A percentile compares a stretch with the other conserved stretches of the same genome.
phyloP scores from a whole-genome alignment of 2,113 vertebrate species.

The Corythornis vintsioides region DNA sequence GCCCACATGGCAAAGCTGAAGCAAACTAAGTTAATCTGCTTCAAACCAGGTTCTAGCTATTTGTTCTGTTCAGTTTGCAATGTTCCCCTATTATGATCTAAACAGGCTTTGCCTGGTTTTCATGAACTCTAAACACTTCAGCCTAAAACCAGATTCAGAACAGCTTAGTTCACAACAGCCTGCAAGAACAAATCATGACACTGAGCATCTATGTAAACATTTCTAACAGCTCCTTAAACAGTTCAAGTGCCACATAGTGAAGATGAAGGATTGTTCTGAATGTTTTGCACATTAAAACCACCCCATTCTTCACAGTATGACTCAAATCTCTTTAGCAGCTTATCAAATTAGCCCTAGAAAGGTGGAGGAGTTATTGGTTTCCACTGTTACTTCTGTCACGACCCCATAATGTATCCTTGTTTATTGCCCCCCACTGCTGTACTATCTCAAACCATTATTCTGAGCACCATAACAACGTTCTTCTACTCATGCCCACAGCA shows the following conservation, averaged over 20 bases:
- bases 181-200: neutral
- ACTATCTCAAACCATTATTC: neutral
- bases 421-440: neutral
- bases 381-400: neutral
- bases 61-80: neutral
- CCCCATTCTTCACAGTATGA: neutral
- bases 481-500: fast-evolving
- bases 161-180: neutral
- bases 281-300: neutral
- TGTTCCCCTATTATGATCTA: neutral
- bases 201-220: neutral
- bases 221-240: neutral
- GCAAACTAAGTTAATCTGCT: neutral
- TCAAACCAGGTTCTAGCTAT: neutral
- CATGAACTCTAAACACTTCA: neutral
- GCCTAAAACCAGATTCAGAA: neutral
- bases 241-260: neutral
- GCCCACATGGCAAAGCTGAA: neutral
- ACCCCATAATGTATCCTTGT: fast-evolving
- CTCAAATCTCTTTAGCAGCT: neutral
- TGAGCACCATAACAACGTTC: fast-evolving
- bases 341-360: neutral
- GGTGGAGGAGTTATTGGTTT: fast-evolving
- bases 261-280: neutral
- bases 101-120: neutral